These are phyloP conservation scores for Cotesia congregata DNA, from an alignment of 2,888 invertebrate genomes.

Conservation along the genomic window DNA sequence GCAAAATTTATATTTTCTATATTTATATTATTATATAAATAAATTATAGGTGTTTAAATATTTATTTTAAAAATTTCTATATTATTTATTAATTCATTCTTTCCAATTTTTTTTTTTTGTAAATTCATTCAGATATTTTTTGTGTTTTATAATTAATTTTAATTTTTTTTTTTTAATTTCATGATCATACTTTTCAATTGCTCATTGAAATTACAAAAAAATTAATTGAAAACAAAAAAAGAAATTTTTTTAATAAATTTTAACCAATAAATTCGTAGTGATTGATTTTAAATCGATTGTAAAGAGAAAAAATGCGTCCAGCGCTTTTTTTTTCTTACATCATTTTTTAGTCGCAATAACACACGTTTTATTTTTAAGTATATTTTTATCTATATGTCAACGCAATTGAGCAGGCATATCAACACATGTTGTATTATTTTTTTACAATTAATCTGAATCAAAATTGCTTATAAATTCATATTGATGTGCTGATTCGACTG, in stretches of 20 bases:
- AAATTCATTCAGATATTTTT: slow-evolving; percentile 11
- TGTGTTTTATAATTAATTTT: slow-evolving; percentile 14
- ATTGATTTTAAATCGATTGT: not conserved
- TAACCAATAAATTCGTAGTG: slow-evolving; percentile 12
- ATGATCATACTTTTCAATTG: not conserved
- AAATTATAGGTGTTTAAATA: not conserved
- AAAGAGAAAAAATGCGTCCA: slow-evolving; percentile 32
- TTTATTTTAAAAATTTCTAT: slow-evolving; percentile 19
- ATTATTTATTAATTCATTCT: slow-evolving; percentile 19
- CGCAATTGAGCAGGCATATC: slow-evolving; percentile 65
- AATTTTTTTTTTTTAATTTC: slow-evolving; percentile 7
- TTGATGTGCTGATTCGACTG: slow-evolving; percentile 68
- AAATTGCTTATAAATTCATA: slow-evolving; percentile 60
- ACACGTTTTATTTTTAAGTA: slow-evolving; percentile 22
- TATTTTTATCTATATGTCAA: slow-evolving; percentile 59
- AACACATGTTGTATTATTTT: slow-evolving; percentile 55
- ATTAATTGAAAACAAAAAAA: slow-evolving; percentile 18
- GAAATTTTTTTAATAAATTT: slow-evolving; percentile 2
- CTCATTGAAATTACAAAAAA: not conserved
- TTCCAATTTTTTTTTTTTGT: slow-evolving; percentile 13
- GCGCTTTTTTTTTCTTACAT: slow-evolving; percentile 31
- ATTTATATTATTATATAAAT: not conserved
- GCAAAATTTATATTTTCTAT: not conserved
- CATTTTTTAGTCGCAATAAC: slow-evolving; percentile 15
- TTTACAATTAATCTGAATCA: slow-evolving; percentile 36